A percentile compares a stretch with the other conserved stretches of the same genome.
phyloP scores from a whole-genome alignment of 2,113 vertebrate genomes.

The Dasypus novemcinctus region DNA sequence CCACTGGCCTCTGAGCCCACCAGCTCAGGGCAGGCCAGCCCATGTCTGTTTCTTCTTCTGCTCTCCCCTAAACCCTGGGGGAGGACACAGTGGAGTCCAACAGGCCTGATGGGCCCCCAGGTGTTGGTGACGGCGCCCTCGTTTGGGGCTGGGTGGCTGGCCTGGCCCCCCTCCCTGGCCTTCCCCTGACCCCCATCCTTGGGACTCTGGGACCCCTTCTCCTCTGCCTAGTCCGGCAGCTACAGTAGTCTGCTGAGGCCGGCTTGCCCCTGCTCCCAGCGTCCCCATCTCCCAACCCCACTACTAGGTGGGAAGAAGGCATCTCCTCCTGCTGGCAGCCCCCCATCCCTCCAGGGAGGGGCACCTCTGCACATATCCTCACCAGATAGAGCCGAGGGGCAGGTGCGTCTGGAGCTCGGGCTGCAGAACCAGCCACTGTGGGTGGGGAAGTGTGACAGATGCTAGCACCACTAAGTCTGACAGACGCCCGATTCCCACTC shows the following conservation, averaged over 20 bases:
- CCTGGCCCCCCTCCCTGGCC: not conserved
- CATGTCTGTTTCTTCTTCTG: not conserved
- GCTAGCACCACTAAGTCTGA: not conserved
- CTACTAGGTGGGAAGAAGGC: no score
- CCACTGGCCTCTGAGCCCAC: not conserved
- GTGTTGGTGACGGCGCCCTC: not conserved
- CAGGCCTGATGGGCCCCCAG: not conserved
- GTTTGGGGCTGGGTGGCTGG: no score
- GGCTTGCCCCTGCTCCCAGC: no score
- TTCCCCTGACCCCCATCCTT: no score
- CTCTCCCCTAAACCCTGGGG: rapidly evolving
- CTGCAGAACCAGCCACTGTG: no score
- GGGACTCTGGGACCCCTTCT: not conserved
- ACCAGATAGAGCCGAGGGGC: not conserved
- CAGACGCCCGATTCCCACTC: not conserved
- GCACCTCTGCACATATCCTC: not conserved
- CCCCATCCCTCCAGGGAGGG: not conserved
- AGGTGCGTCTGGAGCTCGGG: not conserved
- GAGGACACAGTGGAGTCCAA: not conserved
- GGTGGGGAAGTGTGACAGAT: not conserved
- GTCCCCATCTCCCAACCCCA: no score
- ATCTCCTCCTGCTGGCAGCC: no score
- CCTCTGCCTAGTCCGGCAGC: not conserved
- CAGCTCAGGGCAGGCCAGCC: not conserved
- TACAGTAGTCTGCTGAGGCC: not conserved